phyloP scores from a whole-genome alignment of 2,113 vertebrate species.

The Ardeotis arabs region DNA sequence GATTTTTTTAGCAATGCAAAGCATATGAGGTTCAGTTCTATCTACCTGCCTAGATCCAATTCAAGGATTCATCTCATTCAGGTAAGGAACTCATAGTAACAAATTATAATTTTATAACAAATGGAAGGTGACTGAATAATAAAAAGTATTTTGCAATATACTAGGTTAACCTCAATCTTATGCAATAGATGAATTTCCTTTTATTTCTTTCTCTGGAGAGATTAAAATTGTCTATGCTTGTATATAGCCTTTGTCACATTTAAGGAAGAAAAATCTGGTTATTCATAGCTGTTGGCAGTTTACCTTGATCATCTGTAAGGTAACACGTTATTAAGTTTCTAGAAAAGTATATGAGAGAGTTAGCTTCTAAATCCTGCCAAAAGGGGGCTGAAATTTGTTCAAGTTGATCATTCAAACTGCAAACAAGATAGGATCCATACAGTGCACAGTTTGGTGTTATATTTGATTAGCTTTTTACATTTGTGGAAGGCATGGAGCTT shows the following conservation, averaged over 20 bases:
- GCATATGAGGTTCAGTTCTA: background rate
- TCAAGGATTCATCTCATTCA: background rate
- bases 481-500: background rate
- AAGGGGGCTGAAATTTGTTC: background rate
- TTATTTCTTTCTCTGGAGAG: background rate
- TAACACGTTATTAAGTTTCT: background rate
- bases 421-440: background rate
- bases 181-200: background rate
- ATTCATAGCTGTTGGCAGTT: background rate
- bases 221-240: background rate
- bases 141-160: background rate
- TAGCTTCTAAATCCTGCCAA: constrained; percentile 5
- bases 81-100: background rate
- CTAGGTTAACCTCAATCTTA: background rate
- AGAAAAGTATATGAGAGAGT: background rate
- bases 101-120: background rate
- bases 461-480: background rate
- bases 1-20: background rate
- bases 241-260: background rate
- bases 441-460: background rate
- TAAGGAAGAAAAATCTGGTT: background rate
- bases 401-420: background rate
- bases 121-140: background rate
- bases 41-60: background rate
- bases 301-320: constrained; percentile 6